Conservation (phyloP, 35 echinoderm and acorn worm species). For the Amphiura filiformis region DNA sequence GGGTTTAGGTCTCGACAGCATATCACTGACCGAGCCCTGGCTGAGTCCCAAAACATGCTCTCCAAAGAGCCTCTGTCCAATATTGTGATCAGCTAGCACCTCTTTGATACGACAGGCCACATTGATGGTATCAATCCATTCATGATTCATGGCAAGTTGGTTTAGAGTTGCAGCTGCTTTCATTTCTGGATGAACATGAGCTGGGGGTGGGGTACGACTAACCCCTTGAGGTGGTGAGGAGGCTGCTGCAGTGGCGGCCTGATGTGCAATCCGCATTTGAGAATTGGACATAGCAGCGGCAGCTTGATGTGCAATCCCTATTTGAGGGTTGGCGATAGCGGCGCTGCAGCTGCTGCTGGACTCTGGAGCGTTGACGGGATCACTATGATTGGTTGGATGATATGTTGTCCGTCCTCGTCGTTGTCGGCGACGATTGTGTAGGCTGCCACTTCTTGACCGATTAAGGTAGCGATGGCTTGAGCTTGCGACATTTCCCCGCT, state of each 20-base stretch:
- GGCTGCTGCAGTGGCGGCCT: conserved; percentile 38
- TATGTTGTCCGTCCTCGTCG: conserved; percentile 58
- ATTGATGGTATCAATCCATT: conserved; percentile 83
- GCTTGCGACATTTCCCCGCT: conserved; percentile 78
- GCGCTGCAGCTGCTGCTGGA: conserved; percentile 25
- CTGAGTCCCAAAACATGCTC: conserved; percentile 85
- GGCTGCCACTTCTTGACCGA: conserved; percentile 91
- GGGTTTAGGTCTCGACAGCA: conserved; percentile 84
- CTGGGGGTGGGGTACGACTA: conserved; percentile 21
- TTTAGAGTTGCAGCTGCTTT: conserved; percentile 27
- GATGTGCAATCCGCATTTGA: neutral
- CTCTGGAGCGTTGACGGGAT: conserved; percentile 73
- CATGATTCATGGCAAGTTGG: conserved; percentile 54
- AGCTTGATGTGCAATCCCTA: neutral
- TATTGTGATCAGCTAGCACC: conserved; percentile 77
- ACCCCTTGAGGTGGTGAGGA: conserved; percentile 24
- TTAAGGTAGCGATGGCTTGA: conserved; percentile 92
- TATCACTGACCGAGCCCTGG: conserved; percentile 96
- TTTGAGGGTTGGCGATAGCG: conserved; percentile 33
- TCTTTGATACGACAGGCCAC: conserved; percentile 88
- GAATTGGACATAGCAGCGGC: conserved; percentile 26
- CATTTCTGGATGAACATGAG: conserved; percentile 19
- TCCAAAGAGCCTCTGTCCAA: conserved; percentile 92
- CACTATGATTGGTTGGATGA: conserved; percentile 96
- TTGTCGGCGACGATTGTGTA: conserved; percentile 29